phyloP scores from a whole-genome alignment of 1,140 invertebrate genomes.

The Pectinophora gossypiella region DNA sequence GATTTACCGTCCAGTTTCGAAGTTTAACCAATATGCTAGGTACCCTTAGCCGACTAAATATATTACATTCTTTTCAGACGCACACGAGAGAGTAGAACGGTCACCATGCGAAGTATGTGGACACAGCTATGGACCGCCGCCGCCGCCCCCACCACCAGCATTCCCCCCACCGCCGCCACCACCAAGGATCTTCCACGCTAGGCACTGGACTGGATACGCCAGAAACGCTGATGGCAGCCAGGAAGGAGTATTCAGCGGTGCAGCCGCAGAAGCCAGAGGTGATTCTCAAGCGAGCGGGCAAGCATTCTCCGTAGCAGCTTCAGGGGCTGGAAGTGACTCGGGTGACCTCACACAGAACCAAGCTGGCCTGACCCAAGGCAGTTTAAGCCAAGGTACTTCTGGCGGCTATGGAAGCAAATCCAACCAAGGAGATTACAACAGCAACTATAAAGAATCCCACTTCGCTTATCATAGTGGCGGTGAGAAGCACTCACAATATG shows the following conservation, averaged over 20 bases:
- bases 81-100: conserved; percentile 35
- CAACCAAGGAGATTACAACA: not conserved
- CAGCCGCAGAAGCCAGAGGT: conserved; percentile 38
- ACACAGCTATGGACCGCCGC: conserved; percentile 15
- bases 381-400: not conserved
- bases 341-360: not conserved
- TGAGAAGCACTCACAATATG: not conserved
- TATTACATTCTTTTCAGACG: conserved; percentile 10
- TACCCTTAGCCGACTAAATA: conserved; percentile 1
- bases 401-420: not conserved
- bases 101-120: conserved; percentile 30
- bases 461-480: not conserved
- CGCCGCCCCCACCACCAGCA: conserved; percentile 25
- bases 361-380: not conserved
- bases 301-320: conserved; percentile 48
- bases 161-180: conserved; percentile 21
- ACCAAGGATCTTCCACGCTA: conserved; percentile 38
- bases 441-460: not conserved
- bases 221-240: conserved; percentile 24
- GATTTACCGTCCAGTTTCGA: no score
- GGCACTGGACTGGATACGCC: conserved; percentile 50
- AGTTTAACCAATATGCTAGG: no score
- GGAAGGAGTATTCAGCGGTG: conserved; percentile 54
- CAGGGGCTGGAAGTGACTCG: conserved; percentile 13
- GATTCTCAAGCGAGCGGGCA: conserved; percentile 26